A percentile compares a stretch with the other conserved stretches of the same genome.
phyloP scores from a whole-genome alignment of 2,113 vertebrate species.

The Nothoprocta perdicaria region DNA sequence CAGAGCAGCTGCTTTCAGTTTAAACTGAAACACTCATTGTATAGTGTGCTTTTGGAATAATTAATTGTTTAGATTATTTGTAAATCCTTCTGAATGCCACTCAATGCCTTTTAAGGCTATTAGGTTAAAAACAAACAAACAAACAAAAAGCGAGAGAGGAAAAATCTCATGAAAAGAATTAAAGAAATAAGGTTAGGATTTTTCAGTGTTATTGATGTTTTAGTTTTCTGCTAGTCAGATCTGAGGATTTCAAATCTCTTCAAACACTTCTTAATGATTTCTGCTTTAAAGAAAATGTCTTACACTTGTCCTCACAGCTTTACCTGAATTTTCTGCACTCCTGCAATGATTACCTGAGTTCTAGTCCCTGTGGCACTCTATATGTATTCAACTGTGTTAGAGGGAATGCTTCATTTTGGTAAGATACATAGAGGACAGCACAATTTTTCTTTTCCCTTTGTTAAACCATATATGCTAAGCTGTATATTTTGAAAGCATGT shows the following conservation, averaged over 20 bases:
- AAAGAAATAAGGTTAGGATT: neutral
- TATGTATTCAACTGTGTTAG: neutral
- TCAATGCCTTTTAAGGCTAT: neutral
- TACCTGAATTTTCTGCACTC: neutral
- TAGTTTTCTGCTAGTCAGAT: neutral
- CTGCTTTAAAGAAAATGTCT: neutral
- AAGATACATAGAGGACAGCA: neutral
- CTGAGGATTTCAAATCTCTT: neutral
- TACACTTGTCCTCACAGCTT: neutral
- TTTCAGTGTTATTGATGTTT: neutral
- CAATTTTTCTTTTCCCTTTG: neutral
- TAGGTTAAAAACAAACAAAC: neutral
- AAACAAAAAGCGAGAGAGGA: neutral
- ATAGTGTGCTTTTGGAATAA: neutral
- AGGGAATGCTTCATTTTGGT: neutral
- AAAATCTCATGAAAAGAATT: neutral
- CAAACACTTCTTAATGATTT: neutral
- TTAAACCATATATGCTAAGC: neutral
- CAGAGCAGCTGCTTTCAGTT: neutral
- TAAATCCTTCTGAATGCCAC: neutral
- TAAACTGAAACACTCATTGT: neutral
- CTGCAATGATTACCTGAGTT: neutral
- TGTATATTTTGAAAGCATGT: neutral
- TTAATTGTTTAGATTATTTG: neutral
- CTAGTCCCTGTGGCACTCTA: neutral